Evolutionary conservation across 2,888 invertebrate species (phyloP).

Genomic region (Heliconius erato): DNA sequence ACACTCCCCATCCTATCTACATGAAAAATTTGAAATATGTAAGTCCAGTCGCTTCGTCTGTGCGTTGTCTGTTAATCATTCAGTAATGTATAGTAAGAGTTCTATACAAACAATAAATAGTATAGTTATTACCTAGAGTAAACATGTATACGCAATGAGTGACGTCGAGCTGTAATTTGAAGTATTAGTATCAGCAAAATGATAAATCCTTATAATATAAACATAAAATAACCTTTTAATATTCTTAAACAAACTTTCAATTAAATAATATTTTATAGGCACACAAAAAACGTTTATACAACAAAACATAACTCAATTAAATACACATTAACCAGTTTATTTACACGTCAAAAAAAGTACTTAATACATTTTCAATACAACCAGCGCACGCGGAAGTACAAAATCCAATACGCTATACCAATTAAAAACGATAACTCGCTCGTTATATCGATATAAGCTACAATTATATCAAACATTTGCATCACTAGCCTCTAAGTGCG

Average conservation of each 20-base stretch:
- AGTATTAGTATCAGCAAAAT: too few relatives aligned
- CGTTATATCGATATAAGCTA: slow-evolving; percentile 29
- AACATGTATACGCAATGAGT: too few relatives aligned
- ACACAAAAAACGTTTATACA: background rate
- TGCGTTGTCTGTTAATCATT: too few relatives aligned
- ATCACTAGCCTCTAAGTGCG: slow-evolving; percentile 64
- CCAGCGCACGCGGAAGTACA: slow-evolving; percentile 16
- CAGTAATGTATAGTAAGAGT: too few relatives aligned
- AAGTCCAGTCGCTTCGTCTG: too few relatives aligned
- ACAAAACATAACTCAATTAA: slow-evolving; percentile 44
- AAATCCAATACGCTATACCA: background rate
- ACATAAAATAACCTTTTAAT: background rate
- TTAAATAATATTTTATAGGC: background rate
- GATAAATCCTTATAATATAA: background rate
- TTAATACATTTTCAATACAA: slow-evolving; percentile 20
- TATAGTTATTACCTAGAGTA: too few relatives aligned
- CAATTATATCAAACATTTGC: slow-evolving; percentile 49
- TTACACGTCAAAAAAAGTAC: slow-evolving; percentile 41
- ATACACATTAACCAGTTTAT: slow-evolving; percentile 53
- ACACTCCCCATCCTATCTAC: too few relatives aligned
- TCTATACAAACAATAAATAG: too few relatives aligned
- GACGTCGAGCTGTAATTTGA: too few relatives aligned
- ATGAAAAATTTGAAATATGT: too few relatives aligned
- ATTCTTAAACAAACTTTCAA: background rate
- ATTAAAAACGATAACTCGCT: slow-evolving; percentile 25